Base-by-base conservation (phyloP, 2,113 vertebrate genomes). In the Taurulus bubalis region DNA sequence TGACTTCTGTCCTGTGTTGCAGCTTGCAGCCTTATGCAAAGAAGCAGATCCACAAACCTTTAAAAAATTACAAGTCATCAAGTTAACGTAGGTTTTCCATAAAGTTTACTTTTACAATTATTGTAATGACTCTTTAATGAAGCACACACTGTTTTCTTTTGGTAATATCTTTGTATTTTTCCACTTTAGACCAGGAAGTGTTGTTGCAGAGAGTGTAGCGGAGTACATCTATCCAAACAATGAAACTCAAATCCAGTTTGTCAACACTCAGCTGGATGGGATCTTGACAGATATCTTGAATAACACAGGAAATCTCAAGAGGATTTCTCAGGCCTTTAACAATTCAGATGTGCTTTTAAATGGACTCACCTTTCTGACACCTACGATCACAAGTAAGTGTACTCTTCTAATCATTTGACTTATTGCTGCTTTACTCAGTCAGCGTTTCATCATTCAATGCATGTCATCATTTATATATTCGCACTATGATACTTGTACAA, bases 151-250 rank as follows among this genome's bases (percentile, higher is more conserved):
- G 0, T 51, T 81, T 65, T 18, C 20, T 45, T 75, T 74, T 40
- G 14, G 10, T 59, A 28, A 60, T 71, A 10, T 77, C 0, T 53
- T 79, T 75, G 30, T 47, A 2, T 62, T 77, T 56, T 30, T 56
- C 60, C 71, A 0, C 2, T 75, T 1, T 30, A 91, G 93, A 53
- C 0, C 1, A 4, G 92, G 93, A 79, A 90, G 88, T 75, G 77
- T 94, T 67, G 63, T 93, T 51, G 88, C 88, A 60, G 75, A 91
- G 11, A 92, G 80, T 2, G 14, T 73, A 71, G 92, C 65, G 0
- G 73, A 85, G 72, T 95, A 94, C 77, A 84, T 2, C 28, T 95
- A 95, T 82, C 66, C 60, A 58, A 95, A 94, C 83, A 94, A 91
- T 68, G 62, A 90, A 40, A 81, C 89, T 11, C 80, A 95, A 79